Base-by-base conservation (phyloP, 2,113 vertebrate genomes). In the Hymenochirus boettgeri region DNA sequence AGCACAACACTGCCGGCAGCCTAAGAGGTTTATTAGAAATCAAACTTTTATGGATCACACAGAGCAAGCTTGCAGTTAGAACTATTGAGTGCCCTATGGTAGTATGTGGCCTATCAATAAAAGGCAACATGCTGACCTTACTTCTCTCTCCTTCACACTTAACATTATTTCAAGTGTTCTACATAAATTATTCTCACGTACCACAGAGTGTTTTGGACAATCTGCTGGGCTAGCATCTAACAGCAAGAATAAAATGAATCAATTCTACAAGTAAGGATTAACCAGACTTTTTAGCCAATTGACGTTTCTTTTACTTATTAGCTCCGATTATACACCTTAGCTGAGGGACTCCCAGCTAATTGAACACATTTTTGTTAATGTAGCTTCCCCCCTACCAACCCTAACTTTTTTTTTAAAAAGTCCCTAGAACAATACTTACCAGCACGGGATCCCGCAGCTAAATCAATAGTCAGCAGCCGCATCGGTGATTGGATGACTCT, bases 1-100 rank as follows among this genome's bases (percentile, higher is more conserved):
- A 57, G 65, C 70, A 71, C 57, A 79, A 75, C 80, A 62, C 57
- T 74, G 70, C 27, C 31, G 83, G 80, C 69, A 64, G 65, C 73
- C 73, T 78, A 69, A 61, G 51, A 74, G 56, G 75, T 65, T 75
- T 76, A 66, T 65, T 78, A 77, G 66, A 75, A 88, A 83, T 72
- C 60, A 81, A 69, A 80, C 82, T 82, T 52, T 71, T 69, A 51
- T 71, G 73, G 70, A 75, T 74, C 55, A 57, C 62, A 72, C 52
- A 71, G 61, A 66, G 48, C 33, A 70, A 72, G 69, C 69, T 77
- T 72, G 73, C 79, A 80, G 78, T 57, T 73, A 77, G 82, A 74
- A 76, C 72, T 74, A 69, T 77, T 73, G 70, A 52, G 15, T 77
- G 73, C 62, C 73, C 65, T 54, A 13, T 67, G 70, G 74, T 83